Evolutionary conservation across 2,888 invertebrate genomes (phyloP), one percentile per base, ranked within the genome.

Genomic region (Tryphoninae sp.): DNA sequence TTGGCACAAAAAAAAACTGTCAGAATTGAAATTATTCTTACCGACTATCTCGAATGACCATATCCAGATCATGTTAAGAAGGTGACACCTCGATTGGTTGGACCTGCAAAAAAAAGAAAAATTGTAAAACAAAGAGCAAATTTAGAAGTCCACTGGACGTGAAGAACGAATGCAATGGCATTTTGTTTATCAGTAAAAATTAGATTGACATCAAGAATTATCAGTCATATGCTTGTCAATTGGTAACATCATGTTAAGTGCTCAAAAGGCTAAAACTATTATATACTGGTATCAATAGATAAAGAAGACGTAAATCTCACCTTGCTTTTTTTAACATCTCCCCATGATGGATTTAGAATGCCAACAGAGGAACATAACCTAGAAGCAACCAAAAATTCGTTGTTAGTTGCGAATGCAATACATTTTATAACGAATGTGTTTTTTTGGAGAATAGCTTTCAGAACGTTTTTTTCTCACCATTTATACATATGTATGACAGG

Each of bases 181-280:
- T 19, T 61, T 19, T 19, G 22, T 33, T 74, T 59, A 4, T 82
- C 79, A 82, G 81, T 73, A 23, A 80, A 76, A 78, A 72, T 23
- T 62, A 74, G 81, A 55, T 67, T 87, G 80, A 83, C 89, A 88
- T 87, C 89, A 89, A 87, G 74, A 84, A 9, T 68, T 78, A 75
- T 90, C 90, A 90, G 89, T 85, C 89, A 90, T 90, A 90, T 90
- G 90, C 90, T 90, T 90, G 90, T 90, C 86, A 82, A 84, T 85
- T 75, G 82, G 78, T 84, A 83, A 83, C 89, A 90, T 90, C 89
- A 90, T 85, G 61, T 76, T 51, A 78, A 80, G 11, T 51, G n/a
- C 8, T 13, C 11, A 23, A 23, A 40, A 19, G 53, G 22, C 22
- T n/a, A 13, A 33, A 42, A 22, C 33, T 6, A 4, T 33, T 33